These are phyloP conservation scores for Leptosomus discolor DNA, from an alignment of 2,113 vertebrate species.

Conservation along the genomic window DNA sequence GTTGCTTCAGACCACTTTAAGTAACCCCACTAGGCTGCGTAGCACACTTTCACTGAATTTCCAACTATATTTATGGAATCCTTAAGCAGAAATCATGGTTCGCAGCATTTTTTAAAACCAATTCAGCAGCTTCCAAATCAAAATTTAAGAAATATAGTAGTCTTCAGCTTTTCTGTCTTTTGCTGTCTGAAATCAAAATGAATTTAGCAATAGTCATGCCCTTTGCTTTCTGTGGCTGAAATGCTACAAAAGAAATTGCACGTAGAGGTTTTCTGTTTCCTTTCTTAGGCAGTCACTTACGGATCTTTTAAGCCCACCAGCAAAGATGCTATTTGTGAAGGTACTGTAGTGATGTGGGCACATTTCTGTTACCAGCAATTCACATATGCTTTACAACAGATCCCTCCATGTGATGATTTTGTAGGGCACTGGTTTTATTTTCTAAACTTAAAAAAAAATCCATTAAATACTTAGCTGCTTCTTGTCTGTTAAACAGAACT, in stretches of 20 bases:
- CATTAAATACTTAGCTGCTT: background rate
- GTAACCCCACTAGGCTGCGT: background rate
- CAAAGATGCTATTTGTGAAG: background rate
- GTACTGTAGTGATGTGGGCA: background rate
- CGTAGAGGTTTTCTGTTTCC: background rate
- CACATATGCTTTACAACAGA: background rate
- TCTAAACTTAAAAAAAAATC: background rate
- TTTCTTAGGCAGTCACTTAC: background rate
- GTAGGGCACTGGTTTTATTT: background rate
- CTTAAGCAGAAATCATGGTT: background rate
- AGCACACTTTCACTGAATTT: background rate
- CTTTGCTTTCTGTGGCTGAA: background rate
- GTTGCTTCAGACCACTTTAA: background rate
- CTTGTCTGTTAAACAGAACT: background rate
- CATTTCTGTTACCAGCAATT: background rate
- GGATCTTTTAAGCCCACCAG: background rate
- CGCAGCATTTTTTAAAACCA: background rate
- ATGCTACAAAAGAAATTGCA: background rate
- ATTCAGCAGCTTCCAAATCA: background rate
- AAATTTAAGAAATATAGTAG: background rate
- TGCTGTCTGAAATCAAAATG: background rate
- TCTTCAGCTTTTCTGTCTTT: background rate
- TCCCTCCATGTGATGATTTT: background rate
- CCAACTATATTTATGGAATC: background rate
- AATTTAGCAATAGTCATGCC: background rate